These are phyloP conservation scores for Mythimna vitellina DNA, from an alignment of 2,888 invertebrate genomes.

Conservation along the genomic window DNA sequence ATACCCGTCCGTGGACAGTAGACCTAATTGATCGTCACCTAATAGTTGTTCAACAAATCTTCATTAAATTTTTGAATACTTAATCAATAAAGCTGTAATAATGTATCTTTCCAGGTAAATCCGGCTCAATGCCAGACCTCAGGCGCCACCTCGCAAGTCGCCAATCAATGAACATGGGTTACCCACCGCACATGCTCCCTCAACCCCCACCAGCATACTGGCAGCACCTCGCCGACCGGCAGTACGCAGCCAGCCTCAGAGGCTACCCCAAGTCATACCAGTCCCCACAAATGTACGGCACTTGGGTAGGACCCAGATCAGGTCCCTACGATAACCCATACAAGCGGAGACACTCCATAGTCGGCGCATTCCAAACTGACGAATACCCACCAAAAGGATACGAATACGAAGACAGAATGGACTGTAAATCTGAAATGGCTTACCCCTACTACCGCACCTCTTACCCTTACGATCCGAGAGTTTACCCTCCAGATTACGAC, in stretches of 20 bases:
- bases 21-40: too few relatives aligned
- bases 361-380: conserved; percentile 86
- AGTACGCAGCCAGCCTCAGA: conserved; percentile 85
- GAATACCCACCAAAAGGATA: conserved; percentile 86
- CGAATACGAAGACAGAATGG: conserved; percentile 83
- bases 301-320: conserved; percentile 87
- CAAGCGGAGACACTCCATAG: conserved; percentile 89
- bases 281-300: conserved; percentile 82
- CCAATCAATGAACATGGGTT: conserved; percentile 83
- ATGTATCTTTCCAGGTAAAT: conserved; percentile 82
- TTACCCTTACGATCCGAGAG: conserved; percentile 81
- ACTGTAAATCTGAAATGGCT: conserved; percentile 87
- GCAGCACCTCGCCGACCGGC: conserved; percentile 85
- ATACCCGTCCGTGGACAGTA: too few relatives aligned
- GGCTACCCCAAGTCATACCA: conserved; percentile 82
- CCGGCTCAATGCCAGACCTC: conserved; percentile 89
- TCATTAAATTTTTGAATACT: neutral
- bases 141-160: conserved; percentile 83
- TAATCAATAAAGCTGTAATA: neutral
- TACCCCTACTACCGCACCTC: conserved; percentile 82
- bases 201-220: conserved; percentile 87
- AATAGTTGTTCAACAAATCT: too few relatives aligned
- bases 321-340: conserved; percentile 88
- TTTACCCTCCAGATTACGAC: conserved; percentile 84
- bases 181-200: conserved; percentile 80